Evolutionary conservation across 2,797 vertebrate species (phyloP), one percentile per base, ranked within the genome.

Genomic region (Pagetopsis macropterus): DNA sequence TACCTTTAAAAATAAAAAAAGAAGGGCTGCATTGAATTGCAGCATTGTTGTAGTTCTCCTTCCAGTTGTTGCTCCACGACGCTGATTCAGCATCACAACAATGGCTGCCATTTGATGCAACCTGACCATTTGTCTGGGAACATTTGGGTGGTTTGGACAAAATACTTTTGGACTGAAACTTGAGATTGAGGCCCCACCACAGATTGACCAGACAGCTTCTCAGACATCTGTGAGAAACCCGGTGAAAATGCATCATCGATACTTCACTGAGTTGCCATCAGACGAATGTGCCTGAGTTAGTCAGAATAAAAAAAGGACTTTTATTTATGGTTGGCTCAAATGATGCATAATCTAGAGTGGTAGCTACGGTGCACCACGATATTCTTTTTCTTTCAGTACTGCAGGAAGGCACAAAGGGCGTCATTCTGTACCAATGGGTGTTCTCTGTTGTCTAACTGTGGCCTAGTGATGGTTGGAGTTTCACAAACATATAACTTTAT

Each of bases 341-440:
- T 62, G 65, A 78, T 70, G 82, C 61, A 63, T 77, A 59, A 68
- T 51, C 48, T 61, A 71, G 65, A 86, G 68, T 58, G 51, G 51
- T 50, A 55, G 65, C 65, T 59, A 50, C 77, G 27, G 52, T 64
- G 65, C 59, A 41, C 49, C 61, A 40, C 58, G 58, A 17, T 57
- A 60, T 56, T 49, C 59, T 70, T 75, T 50, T 82, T 72, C 71
- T 50, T 82, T 61, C 56, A 68, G 81, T 74, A 78, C 14, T 80
- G 65, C 84, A 84, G 84, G 88, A 88, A 87, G 85, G 75, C 79
- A 87, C 84, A 88, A 84, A 88, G 83, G 83, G 82, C 46, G 69
- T 88, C 82, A 72, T 51, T 48, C 46, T 70, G 67, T 57, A 73
- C 31, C 65, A 68, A 31, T 84, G 67, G 62, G 65, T 88, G 86